These are phyloP conservation scores for Bombus consobrinus DNA, from an alignment of 1,140 invertebrate genomes.

Conservation along the genomic window DNA sequence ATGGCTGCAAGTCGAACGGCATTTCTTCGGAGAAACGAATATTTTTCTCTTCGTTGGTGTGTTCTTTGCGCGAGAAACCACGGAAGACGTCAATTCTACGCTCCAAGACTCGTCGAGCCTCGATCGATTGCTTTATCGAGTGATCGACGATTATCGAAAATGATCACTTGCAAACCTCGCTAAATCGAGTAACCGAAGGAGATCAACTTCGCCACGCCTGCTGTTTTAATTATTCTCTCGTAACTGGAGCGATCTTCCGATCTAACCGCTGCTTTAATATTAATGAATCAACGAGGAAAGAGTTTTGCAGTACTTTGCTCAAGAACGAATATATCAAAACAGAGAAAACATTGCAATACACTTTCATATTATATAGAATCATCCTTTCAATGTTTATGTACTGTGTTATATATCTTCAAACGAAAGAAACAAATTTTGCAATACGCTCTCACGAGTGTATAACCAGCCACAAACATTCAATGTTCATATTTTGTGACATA, in stretches of 20 bases:
- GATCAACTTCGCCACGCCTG: conserved; percentile 24
- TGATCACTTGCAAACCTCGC: background rate
- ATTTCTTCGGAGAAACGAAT: conserved; percentile 1
- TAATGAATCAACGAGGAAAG: background rate
- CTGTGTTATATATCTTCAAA: too few species aligned
- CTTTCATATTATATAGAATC: background rate
- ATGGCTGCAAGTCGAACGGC: background rate
- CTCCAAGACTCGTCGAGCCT: background rate
- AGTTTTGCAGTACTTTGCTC: background rate
- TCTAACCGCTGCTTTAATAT: background rate
- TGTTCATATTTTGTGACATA: too few species aligned
- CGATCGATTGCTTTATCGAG: background rate
- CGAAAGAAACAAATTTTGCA: too few species aligned
- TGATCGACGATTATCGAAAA: background rate
- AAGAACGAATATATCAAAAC: background rate
- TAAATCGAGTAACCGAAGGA: background rate
- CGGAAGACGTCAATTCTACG: background rate
- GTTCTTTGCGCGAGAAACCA: background rate
- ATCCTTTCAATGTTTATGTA: too few species aligned
- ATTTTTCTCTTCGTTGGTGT: background rate
- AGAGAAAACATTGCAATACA: background rate
- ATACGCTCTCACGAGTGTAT: too few species aligned
- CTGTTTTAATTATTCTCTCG: conserved; percentile 17
- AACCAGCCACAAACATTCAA: too few species aligned
- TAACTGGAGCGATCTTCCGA: background rate